A percentile compares a stretch with the other conserved stretches of the same genome.
phyloP scores from a whole-genome alignment of 2,797 vertebrate genomes.

The Streptopelia turtur region DNA sequence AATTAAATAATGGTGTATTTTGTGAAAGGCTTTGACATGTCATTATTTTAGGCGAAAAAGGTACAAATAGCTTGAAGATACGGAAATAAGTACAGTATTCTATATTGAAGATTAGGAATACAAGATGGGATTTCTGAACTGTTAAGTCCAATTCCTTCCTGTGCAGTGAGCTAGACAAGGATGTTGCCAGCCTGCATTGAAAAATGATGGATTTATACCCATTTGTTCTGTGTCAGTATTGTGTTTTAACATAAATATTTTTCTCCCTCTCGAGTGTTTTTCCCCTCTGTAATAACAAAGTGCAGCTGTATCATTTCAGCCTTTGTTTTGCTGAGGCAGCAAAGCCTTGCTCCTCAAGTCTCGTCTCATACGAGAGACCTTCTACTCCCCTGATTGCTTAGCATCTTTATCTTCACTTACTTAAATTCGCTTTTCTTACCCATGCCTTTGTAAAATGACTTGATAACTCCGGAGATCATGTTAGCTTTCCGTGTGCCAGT shows the following conservation, averaged over 20 bases:
- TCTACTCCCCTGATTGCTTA: background rate
- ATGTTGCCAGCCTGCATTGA: background rate
- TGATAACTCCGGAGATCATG: rapidly evolving
- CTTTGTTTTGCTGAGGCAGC: background rate
- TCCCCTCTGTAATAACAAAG: background rate
- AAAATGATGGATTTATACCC: background rate
- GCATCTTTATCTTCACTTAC: background rate
- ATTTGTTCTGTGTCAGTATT: background rate
- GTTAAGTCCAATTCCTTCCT: background rate
- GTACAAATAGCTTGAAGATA: background rate
- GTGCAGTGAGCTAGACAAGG: background rate
- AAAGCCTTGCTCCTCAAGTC: background rate
- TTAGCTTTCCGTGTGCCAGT: background rate
- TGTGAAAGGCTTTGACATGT: background rate
- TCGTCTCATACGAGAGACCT: background rate
- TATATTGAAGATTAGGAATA: background rate
- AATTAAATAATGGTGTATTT: background rate
- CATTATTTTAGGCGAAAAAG: background rate
- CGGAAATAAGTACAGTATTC: background rate
- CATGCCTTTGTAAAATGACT: background rate
- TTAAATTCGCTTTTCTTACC: background rate
- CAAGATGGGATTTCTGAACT: background rate
- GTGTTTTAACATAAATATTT: background rate
- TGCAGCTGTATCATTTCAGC: background rate
- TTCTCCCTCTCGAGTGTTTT: background rate